Percentiles rank a stretch among this genome's conserved stretches.
Evolutionary conservation across 1,140 invertebrate genomes (phyloP).

Genomic region (Antheraea mylitta): DNA sequence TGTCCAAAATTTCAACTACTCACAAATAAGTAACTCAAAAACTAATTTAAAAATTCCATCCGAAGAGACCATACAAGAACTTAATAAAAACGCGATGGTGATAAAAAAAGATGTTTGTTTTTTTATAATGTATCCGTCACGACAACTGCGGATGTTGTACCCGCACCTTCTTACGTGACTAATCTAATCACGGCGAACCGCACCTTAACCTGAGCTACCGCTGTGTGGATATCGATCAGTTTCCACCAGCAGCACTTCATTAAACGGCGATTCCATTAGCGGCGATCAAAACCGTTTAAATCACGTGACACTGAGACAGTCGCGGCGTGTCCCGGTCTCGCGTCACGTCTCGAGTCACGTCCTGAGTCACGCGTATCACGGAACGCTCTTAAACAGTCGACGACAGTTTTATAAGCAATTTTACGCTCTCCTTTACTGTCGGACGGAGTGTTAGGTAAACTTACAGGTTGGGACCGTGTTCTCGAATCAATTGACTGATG

Average conservation of each 20-base stretch:
- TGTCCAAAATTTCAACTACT: no score
- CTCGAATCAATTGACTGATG: constrained; percentile 6
- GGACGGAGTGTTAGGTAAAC: constrained; percentile 23
- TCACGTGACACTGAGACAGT: background rate
- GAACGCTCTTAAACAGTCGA: constrained; percentile 11
- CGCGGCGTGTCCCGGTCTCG: background rate
- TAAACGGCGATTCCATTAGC: background rate
- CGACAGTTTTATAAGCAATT: constrained; percentile 25
- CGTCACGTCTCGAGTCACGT: constrained; percentile 3
- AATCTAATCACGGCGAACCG: background rate
- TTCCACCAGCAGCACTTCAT: background rate
- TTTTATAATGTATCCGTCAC: no score
- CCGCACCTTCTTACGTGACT: background rate
- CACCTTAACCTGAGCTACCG: background rate
- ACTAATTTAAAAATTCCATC: no score
- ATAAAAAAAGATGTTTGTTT: no score
- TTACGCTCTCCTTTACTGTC: constrained; percentile 14
- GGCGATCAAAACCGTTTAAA: background rate
- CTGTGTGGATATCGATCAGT: background rate
- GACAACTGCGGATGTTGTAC: background rate
- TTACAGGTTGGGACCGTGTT: constrained; percentile 17
- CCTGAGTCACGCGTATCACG: constrained; percentile 15
- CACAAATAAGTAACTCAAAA: no score
- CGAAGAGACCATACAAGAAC: no score
- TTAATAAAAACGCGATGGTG: no score